phyloP scores from a whole-genome alignment of 2,797 vertebrate species.

The Coregonus sp. region DNA sequence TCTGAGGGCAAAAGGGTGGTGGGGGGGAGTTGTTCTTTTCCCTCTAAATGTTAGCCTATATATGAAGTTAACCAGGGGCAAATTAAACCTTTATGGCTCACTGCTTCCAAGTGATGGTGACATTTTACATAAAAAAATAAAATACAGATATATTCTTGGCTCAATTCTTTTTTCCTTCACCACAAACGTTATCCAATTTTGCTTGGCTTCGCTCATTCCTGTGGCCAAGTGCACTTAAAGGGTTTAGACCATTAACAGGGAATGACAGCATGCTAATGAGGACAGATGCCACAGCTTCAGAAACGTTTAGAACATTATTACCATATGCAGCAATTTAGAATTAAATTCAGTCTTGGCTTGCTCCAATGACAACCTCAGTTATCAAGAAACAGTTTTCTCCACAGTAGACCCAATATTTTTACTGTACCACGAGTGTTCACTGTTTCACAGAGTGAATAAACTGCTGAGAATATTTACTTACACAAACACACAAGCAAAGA shows the following conservation, averaged over 20 bases:
- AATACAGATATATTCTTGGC: constrained; percentile 20
- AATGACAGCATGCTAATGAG: constrained; percentile 30
- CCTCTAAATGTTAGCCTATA: not conserved
- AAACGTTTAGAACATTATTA: constrained; percentile 34
- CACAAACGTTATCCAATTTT: constrained; percentile 46
- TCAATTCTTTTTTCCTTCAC: constrained; percentile 43
- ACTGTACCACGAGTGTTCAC: constrained; percentile 5
- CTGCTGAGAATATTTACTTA: not conserved
- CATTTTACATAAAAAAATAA: constrained; percentile 48
- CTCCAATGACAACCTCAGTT: constrained; percentile 31
- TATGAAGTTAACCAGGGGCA: constrained; percentile 47
- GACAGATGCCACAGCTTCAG: constrained; percentile 34
- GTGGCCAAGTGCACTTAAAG: constrained; percentile 29
- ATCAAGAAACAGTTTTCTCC: constrained; percentile 1
- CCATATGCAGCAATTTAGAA: constrained; percentile 11
- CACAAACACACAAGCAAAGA: not conserved
- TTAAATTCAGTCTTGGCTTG: constrained; percentile 25
- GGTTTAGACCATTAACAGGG: constrained; percentile 28
- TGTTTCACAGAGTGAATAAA: constrained; percentile 9
- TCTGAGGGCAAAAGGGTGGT: too few relatives aligned
- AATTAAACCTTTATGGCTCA: constrained; percentile 17
- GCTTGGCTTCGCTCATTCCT: constrained; percentile 21
- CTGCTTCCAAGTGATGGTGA: constrained; percentile 54
- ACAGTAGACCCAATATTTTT: not conserved
- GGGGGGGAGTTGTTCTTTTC: not conserved